Conservation (phyloP, 2,113 vertebrate species). For the Hyperopisus bebe region DNA sequence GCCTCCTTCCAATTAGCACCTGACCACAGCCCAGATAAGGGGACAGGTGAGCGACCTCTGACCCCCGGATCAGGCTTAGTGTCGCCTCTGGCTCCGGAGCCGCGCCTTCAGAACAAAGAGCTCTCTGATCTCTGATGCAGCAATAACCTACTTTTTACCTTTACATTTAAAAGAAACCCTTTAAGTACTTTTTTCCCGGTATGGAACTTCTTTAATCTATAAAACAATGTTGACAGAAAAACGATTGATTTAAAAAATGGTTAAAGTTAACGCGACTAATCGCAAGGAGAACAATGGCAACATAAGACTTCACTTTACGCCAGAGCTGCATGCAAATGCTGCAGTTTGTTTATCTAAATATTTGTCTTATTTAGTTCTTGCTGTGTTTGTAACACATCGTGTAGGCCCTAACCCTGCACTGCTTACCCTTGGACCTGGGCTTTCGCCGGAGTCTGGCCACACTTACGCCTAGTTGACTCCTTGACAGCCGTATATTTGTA, state of each 20-base stretch:
- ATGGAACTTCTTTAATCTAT: not conserved
- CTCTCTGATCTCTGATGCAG: not conserved
- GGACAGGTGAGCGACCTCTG: constrained; percentile 13
- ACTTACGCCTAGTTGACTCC: not conserved
- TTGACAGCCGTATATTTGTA: not conserved
- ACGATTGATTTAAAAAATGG: not conserved
- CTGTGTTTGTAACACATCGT: not conserved
- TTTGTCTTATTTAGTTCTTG: not conserved
- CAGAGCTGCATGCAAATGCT: not conserved
- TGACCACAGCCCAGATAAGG: not conserved
- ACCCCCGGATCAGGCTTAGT: not conserved
- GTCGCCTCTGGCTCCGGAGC: not conserved
- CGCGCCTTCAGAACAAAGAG: not conserved
- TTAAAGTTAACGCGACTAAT: not conserved
- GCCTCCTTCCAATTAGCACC: constrained; percentile 15
- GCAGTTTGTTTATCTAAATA: not conserved
- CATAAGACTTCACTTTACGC: not conserved
- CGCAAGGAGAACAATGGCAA: not conserved
- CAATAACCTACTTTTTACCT: not conserved
- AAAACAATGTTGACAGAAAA: not conserved
- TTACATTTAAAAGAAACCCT: not conserved
- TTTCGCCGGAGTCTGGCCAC: not conserved
- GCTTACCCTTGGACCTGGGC: not conserved
- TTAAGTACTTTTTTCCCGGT: not conserved
- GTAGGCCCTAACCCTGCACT: not conserved